These are phyloP conservation scores for Ochlodes sylvanus DNA, from an alignment of 2,888 invertebrate genomes.

Conservation along the genomic window DNA sequence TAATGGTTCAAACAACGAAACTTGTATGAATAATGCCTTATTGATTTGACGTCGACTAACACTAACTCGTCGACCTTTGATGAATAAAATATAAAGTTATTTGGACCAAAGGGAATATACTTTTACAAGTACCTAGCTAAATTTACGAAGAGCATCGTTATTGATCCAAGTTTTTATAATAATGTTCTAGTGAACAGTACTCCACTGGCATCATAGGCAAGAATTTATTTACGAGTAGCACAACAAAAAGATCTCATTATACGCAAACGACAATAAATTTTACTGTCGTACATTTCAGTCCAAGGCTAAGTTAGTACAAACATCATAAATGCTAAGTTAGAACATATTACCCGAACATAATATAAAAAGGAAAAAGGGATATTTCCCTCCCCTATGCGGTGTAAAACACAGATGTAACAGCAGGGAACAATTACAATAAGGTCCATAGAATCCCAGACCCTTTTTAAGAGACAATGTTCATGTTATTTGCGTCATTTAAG, in stretches of 20 bases:
- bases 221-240: not conserved
- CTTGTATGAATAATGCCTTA: slow-evolving; percentile 31
- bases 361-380: slow-evolving; percentile 38
- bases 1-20: slow-evolving; percentile 46
- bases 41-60: slow-evolving; percentile 26
- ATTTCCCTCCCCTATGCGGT: slow-evolving; percentile 49
- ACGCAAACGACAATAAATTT: not conserved
- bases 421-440: slow-evolving; percentile 49
- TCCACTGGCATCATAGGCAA: not conserved
- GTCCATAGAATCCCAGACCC: slow-evolving; percentile 49
- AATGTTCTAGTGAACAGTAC: not conserved
- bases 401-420: slow-evolving; percentile 52
- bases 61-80: slow-evolving; percentile 16
- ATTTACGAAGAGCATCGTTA: not conserved
- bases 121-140: not conserved
- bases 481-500: slow-evolving; percentile 44
- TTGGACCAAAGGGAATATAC: slow-evolving; percentile 17
- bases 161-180: not conserved
- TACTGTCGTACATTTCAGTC: not conserved
- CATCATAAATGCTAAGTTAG: slow-evolving; percentile 6
- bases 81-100: slow-evolving; percentile 25
- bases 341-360: slow-evolving; percentile 23
- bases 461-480: slow-evolving; percentile 48
- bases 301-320: not conserved
- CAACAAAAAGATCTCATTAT: too few relatives aligned